A percentile compares a stretch with the other conserved stretches of the same genome.
phyloP scores from a whole-genome alignment of 2,888 invertebrate species.

The Synergus itoensis region DNA sequence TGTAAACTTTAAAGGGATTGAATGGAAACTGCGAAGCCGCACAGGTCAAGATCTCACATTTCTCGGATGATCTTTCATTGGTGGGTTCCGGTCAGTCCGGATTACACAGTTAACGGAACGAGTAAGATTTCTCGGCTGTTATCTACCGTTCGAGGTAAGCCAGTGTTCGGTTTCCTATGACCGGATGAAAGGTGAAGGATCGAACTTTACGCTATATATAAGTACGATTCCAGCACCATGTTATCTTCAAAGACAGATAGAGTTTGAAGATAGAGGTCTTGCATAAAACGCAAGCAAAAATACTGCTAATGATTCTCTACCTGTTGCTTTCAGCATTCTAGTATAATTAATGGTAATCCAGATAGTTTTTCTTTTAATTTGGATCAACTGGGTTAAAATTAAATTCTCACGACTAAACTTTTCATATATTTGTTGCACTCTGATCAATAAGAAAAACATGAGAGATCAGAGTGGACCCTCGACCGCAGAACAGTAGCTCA shows the following conservation, averaged over 20 bases:
- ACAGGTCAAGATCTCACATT: constrained; percentile 43
- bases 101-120: constrained; percentile 68
- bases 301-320: too few relatives aligned
- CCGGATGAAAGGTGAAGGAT: constrained; percentile 13
- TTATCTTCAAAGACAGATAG: background rate
- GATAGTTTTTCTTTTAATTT: background rate
- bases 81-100: constrained; percentile 54
- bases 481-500: constrained; percentile 45
- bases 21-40: background rate
- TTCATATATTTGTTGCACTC: constrained; percentile 13
- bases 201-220: background rate
- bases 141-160: constrained; percentile 59
- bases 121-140: constrained; percentile 60
- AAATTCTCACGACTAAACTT: background rate
- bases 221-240: background rate
- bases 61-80: constrained; percentile 43
- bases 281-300: too few relatives aligned
- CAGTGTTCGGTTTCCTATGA: constrained; percentile 39
- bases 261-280: too few relatives aligned
- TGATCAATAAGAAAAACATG: constrained; percentile 41
- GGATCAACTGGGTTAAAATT: background rate
- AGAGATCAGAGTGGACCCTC: constrained; percentile 9
- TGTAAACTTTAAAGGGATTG: background rate
- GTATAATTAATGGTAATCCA: background rate
- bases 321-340: too few relatives aligned